Evolutionary conservation across 2,888 invertebrate species (phyloP), one percentile per base, ranked within the genome.

Genomic region (Sarcophaga carnaria): DNA sequence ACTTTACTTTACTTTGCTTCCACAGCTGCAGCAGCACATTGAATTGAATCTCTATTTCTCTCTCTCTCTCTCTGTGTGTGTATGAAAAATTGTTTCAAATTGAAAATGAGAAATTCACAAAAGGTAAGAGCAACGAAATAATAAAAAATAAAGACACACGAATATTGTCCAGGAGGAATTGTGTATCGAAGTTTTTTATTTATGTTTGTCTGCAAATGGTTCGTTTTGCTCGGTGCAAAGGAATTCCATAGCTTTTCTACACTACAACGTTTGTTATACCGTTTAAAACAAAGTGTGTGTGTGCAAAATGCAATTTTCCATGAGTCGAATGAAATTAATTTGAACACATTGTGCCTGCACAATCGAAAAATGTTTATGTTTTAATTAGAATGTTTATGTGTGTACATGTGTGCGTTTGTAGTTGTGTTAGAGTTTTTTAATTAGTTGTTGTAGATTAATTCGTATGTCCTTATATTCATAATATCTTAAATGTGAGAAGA

Each of bases 91-190:
- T 54, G 54, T 54, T 54, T 54, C 37, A 54, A 54, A 54, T 54
- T 54, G 54, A 54, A 54, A 54, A 54, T 54, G 54, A 54, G 54
- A 54, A 54, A 54, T 54, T 54, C 54, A 54, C 54, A 54, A 54
- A 54, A 54, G 37, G 37, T 37, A 54, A 54, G 5, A 54, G 17
- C 12, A 54, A 54, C 4, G 17, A 54, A 54, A 54, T 14, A 54
- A 54, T 54, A 54, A 54, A 54, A 54, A 54, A 54, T 17, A 12
- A 54, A 54, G 17, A 14, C 14, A 49, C 14, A 54, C 17, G 17
- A 54, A 54, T 54, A 54, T 54, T 54, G 14, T 54, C 17, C 54
- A 54, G 12, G 4, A 54, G 54, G 17, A 54, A 54, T 54, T 54
- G 12, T 54, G 54, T 54, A 54, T 54, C 5, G 54, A 54, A 54